Conservation (phyloP, 1,140 invertebrate genomes). For the Solen grandis region DNA sequence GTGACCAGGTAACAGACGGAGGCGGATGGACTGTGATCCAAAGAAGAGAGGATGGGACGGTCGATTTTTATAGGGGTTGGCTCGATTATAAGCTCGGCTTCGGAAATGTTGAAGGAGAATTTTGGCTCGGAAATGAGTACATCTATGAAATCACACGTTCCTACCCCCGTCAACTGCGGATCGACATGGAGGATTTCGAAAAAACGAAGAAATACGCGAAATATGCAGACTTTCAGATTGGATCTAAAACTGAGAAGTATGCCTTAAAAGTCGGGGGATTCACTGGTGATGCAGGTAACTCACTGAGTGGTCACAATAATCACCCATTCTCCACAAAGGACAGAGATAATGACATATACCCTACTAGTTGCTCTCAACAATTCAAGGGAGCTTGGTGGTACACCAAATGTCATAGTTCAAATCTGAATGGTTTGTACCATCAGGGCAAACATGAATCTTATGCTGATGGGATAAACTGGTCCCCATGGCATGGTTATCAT, state of each 20-base stretch:
- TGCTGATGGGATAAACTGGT: too few species aligned
- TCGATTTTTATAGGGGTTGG: too few species aligned
- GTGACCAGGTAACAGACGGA: too few species aligned
- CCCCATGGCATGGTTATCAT: too few species aligned
- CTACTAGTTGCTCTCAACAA: not conserved
- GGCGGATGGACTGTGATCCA: too few species aligned
- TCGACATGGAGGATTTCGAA: constrained; percentile 45
- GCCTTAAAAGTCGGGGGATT: constrained; percentile 2
- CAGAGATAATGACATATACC: not conserved
- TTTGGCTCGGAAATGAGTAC: constrained; percentile 47
- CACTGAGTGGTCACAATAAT: not conserved
- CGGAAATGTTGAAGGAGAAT: not conserved
- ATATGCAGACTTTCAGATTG: too few species aligned
- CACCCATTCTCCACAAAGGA: constrained; percentile 7
- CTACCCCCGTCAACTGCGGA: constrained; percentile 8
- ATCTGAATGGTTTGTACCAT: too few species aligned
- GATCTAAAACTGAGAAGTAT: constrained; percentile 8
- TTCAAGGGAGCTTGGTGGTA: constrained; percentile 42
- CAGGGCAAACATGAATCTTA: too few species aligned
- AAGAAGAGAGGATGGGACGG: too few species aligned
- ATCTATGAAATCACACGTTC: constrained; percentile 5
- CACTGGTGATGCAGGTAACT: constrained; percentile 25
- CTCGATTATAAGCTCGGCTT: too few species aligned
- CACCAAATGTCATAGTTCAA: constrained; percentile 8
- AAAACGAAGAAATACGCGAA: constrained; percentile 24